Conservation (phyloP, 2,797 vertebrate species). For the Sarcoramphus papa region DNA sequence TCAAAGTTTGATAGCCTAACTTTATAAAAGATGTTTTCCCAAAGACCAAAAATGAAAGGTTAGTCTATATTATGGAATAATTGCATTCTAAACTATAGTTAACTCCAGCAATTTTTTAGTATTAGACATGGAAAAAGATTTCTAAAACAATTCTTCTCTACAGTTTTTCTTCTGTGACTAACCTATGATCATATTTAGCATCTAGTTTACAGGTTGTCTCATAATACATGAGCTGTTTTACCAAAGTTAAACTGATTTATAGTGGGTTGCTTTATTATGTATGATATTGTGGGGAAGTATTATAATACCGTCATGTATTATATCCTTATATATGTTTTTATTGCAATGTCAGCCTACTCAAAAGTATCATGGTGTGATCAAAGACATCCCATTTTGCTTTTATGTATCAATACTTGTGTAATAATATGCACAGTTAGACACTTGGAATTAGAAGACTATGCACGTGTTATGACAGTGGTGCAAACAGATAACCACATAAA, state of each 20-base stretch:
- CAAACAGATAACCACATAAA: not conserved
- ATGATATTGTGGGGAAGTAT: not conserved
- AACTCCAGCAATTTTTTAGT: conserved; percentile 2
- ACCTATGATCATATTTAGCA: not conserved
- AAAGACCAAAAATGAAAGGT: not conserved
- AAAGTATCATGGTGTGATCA: not conserved
- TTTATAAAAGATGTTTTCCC: conserved; percentile 9
- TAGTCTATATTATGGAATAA: conserved; percentile 29
- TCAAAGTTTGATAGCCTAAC: not conserved
- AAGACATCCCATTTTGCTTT: not conserved
- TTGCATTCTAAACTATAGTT: not conserved
- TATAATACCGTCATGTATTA: not conserved
- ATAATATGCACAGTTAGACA: not conserved
- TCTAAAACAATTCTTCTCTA: not conserved
- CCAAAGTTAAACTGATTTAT: not conserved
- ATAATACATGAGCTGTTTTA: not conserved
- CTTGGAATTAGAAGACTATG: not conserved
- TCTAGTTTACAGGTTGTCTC: not conserved
- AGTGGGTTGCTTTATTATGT: not conserved
- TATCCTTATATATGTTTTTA: not conserved
- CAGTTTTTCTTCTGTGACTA: not conserved
- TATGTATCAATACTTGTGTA: not conserved
- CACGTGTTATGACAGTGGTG: not conserved
- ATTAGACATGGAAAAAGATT: not conserved
- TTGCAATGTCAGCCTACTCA: not conserved